These are phyloP conservation scores for Oplegnathus fasciatus DNA, from an alignment of 2,113 vertebrate genomes.

Conservation along the genomic window DNA sequence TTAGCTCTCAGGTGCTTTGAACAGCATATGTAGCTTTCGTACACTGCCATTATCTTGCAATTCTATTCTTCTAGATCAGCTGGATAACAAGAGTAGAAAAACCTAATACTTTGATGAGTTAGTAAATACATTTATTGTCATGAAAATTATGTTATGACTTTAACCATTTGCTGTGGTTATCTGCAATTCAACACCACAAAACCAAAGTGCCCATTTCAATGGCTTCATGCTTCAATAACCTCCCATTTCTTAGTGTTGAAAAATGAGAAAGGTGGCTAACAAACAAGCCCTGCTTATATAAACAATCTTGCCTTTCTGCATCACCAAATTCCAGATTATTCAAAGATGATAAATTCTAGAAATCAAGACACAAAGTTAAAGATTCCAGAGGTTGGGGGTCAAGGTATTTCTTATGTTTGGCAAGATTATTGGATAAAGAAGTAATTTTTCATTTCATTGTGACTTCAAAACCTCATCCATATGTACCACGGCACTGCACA, in stretches of 20 bases:
- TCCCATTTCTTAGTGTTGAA: not conserved
- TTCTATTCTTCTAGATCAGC: not conserved
- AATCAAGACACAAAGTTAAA: not conserved
- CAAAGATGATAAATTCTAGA: not conserved
- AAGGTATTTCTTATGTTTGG: not conserved
- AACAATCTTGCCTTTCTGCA: not conserved
- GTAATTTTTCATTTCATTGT: not conserved
- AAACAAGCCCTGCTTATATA: not conserved
- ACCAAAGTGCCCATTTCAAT: not conserved
- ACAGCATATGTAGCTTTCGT: no score
- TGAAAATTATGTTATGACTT: not conserved
- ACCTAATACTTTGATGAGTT: not conserved
- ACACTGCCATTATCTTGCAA: no score
- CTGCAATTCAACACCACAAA: not conserved
- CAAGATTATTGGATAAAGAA: not conserved
- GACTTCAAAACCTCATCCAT: constrained; percentile 5
- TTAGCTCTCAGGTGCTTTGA: no score
- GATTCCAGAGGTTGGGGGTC: not conserved
- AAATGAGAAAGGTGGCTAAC: not conserved
- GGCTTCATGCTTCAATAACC: not conserved
- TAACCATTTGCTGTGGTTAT: not conserved
- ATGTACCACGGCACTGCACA: not conserved
- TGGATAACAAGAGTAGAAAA: not conserved
- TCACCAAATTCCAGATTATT: not conserved
- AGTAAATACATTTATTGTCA: no score